phyloP scores from a whole-genome alignment of 2,888 invertebrate genomes.

The Netelia inedita region DNA sequence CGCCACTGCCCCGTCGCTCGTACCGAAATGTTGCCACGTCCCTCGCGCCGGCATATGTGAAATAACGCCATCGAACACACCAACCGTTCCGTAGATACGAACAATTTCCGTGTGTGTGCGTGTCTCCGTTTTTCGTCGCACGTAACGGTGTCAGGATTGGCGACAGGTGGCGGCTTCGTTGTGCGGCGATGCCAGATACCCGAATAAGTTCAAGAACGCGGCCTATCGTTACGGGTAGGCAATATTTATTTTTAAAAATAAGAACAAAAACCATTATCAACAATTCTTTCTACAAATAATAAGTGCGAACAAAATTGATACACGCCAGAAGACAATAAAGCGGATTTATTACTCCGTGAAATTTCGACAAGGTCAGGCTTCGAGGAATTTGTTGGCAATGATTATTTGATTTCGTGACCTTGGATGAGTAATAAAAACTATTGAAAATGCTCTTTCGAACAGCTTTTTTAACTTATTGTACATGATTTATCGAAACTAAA shows the following conservation, averaged over 20 bases:
- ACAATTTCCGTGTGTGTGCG: neutral
- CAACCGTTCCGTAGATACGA: neutral
- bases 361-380: neutral
- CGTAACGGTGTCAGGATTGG: conserved; percentile 33
- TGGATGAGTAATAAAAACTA: neutral
- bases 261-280: neutral
- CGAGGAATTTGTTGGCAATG: neutral
- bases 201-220: conserved; percentile 39
- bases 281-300: neutral
- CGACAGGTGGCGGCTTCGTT: conserved; percentile 48
- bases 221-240: conserved; percentile 45
- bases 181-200: conserved; percentile 44
- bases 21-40: conserved; percentile 39
- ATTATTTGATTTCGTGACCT: neutral
- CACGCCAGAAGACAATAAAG: neutral
- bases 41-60: conserved; percentile 27
- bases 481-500: neutral
- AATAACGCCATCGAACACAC: conserved; percentile 5
- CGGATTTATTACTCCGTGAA: neutral
- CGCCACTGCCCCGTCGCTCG: neutral
- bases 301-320: neutral
- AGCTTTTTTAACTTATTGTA: neutral
- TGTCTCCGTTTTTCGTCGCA: neutral
- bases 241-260: neutral
- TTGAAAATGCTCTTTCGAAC: neutral